Evolutionary conservation across 1,140 invertebrate genomes (phyloP), one percentile per base, ranked within the genome.

Genomic region (Varroa destructor): DNA sequence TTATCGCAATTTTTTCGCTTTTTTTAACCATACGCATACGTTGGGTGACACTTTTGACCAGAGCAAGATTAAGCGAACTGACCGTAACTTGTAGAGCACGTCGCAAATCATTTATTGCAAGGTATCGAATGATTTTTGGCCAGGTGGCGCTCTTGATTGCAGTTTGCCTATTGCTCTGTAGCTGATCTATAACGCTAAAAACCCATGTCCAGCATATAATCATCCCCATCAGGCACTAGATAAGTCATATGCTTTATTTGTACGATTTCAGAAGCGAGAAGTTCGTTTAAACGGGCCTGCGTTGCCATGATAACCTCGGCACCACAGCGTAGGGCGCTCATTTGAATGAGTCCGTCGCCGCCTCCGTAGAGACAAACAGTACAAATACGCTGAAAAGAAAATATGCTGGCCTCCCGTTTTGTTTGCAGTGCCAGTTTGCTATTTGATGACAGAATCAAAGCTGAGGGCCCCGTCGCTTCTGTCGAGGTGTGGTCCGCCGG

Each of bases 361-460:
- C 91, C 91, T 43, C 91, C 92, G 81, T 92, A 93, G 3, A 93
- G 77, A 77, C 89, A 72, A 8, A 37, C 54, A 40, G 88, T 86
- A 79, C 86, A 89, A 73, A 94, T 92, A 14, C 84, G 85, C 76
- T 83, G 85, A 75, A 92, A 94, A 1, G 86, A 81, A 78, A 91
- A 94, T 79, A 94, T 94, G 10, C 85, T 85, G 0, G 89, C 87
- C 83, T 96, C 92, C 75, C 85, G 85, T 76, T 94, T 87, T 77
- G 95, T 96, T 80, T 97, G 92, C 1, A 90, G 79, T 0, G 92
- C 92, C 46, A 96, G 80, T 80, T 96, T 91, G 77, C 92, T 83
- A 0, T 92, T 96, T 1, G 92, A 92, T 1, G 91, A 90, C 77
- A 96, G 81, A 10, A 96, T 83, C 0, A 96, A 80, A 5, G 92